A percentile compares a stretch with the other conserved stretches of the same genome.
Evolutionary conservation across 1,140 invertebrate genomes (phyloP).

Genomic region (Berghia stephanieae): DNA sequence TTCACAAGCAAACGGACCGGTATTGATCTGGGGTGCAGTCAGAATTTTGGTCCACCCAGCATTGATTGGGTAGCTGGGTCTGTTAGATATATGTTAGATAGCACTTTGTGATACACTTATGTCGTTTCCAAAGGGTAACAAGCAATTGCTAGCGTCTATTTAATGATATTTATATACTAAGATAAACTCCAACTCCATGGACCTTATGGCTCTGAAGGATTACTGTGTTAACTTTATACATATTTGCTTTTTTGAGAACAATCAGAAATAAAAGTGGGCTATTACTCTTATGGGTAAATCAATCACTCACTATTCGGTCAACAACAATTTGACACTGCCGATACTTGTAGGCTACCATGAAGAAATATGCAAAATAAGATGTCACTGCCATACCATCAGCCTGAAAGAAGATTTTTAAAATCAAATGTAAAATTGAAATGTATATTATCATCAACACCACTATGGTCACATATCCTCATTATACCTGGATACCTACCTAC

Average conservation of each 20-base stretch:
- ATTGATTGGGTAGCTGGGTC: too few species aligned
- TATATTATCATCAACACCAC: neutral
- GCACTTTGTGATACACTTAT: too few species aligned
- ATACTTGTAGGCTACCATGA: constrained; percentile 65
- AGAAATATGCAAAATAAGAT: constrained; percentile 62
- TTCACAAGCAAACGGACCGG: too few species aligned
- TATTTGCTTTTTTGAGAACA: too few species aligned
- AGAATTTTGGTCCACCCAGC: too few species aligned
- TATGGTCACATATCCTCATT: neutral
- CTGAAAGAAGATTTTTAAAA: constrained; percentile 40
- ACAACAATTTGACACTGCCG: constrained; percentile 57
- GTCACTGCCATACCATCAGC: constrained; percentile 61
- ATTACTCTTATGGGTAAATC: too few species aligned
- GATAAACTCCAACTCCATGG: neutral
- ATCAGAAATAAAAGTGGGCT: too few species aligned
- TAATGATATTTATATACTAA: neutral
- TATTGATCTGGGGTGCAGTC: too few species aligned
- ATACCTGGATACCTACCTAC: neutral
- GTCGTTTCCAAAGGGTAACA: too few species aligned
- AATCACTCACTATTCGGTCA: constrained; percentile 52
- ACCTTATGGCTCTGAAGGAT: too few species aligned
- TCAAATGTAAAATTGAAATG: neutral
- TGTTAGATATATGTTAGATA: too few species aligned
- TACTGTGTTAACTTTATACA: too few species aligned
- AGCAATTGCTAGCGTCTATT: neutral